Evolutionary conservation across 2,797 vertebrate species (phyloP).

Genomic region (Tachyglossus aculeatus): DNA sequence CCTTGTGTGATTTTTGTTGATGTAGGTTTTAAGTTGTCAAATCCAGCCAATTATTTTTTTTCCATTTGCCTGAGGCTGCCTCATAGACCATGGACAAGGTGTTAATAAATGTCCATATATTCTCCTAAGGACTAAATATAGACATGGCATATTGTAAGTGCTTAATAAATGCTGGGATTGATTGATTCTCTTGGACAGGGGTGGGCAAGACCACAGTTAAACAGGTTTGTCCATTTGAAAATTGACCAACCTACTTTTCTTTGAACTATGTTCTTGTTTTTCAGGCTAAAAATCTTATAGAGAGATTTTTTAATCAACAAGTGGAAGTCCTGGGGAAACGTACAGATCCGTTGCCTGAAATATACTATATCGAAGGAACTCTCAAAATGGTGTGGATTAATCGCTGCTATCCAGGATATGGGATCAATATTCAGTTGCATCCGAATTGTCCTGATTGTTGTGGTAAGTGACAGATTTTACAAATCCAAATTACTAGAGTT

Average conservation of each 20-base stretch:
- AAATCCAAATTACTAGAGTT: neutral
- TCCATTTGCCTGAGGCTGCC: no score
- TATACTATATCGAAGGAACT: constrained; percentile 64
- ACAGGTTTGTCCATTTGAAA: neutral
- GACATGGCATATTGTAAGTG: no score
- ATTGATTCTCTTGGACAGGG: no score
- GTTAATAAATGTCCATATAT: no score
- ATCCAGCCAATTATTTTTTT: no score
- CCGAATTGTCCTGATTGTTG: constrained; percentile 64
- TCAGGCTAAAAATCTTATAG: constrained; percentile 65
- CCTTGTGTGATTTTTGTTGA: no score
- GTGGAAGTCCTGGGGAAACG: constrained; percentile 46
- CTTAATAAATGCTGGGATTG: no score
- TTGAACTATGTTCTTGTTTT: constrained; percentile 38
- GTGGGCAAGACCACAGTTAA: no score
- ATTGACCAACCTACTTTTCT: constrained; percentile 3
- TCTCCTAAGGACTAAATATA: no score
- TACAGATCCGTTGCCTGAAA: constrained; percentile 42
- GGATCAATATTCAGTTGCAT: constrained; percentile 55
- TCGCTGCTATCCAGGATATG: constrained; percentile 58
- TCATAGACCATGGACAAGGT: no score
- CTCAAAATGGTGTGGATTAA: constrained; percentile 59
- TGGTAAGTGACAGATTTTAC: constrained; percentile 43
- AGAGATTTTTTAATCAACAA: constrained; percentile 65
- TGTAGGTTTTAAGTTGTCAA: no score